Percentiles rank a stretch among this genome's conserved stretches.
These are phyloP conservation scores for Hippocampus abdominalis DNA, from an alignment of 2,113 vertebrate genomes.

Conservation along the genomic window DNA sequence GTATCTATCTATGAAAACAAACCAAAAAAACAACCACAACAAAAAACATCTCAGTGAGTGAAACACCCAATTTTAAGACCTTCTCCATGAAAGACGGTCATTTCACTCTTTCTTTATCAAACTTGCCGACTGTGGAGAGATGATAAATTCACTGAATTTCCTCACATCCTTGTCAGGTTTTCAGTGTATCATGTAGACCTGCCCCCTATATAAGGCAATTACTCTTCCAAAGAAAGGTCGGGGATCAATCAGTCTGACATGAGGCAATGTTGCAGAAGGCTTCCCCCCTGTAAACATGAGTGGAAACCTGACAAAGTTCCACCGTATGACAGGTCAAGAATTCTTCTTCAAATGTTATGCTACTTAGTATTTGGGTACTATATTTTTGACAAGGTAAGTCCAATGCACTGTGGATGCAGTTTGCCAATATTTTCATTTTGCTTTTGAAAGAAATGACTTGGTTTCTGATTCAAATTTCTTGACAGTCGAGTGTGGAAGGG, in stretches of 20 bases:
- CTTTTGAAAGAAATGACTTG: too few species aligned
- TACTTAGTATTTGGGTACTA: background rate
- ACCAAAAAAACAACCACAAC: background rate
- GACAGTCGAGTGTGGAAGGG: too few species aligned
- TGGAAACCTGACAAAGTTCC: conserved; percentile 23
- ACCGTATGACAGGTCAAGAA: conserved; percentile 9
- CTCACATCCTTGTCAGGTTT: conserved; percentile 19
- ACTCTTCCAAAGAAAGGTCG: conserved; percentile 28
- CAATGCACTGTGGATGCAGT: too few species aligned
- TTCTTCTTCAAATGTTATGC: conserved; percentile 11
- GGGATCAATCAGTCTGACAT: conserved; percentile 59
- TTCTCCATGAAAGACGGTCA: conserved; percentile 14
- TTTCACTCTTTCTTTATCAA: conserved; percentile 11
- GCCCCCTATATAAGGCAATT: conserved; percentile 24
- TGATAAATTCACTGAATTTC: conserved; percentile 20
- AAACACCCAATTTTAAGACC: background rate
- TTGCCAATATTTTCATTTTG: too few species aligned
- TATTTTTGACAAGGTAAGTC: background rate
- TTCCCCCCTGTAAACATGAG: conserved; percentile 42
- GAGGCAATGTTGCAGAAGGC: conserved; percentile 20
- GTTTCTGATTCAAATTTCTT: too few species aligned
- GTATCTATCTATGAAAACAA: background rate
- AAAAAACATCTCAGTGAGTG: background rate
- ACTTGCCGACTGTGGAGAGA: conserved; percentile 14
- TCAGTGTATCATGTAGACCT: conserved; percentile 23